phyloP scores from a whole-genome alignment of 1,140 invertebrate genomes.

The Drosophila guanche region DNA sequence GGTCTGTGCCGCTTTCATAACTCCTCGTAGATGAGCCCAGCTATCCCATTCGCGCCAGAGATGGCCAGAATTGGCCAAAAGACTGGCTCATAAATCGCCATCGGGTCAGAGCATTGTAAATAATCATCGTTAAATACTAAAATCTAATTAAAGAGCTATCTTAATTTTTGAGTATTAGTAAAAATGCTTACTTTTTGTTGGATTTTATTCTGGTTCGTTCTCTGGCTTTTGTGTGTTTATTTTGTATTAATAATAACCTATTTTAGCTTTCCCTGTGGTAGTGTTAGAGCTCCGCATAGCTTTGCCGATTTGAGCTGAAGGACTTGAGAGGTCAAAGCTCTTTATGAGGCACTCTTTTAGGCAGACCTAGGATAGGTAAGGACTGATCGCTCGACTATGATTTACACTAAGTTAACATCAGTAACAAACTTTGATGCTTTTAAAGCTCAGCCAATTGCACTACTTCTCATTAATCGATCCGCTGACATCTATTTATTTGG shows the following conservation, averaged over 20 bases:
- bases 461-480: constrained; percentile 26
- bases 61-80: constrained; percentile 50
- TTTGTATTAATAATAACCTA: constrained; percentile 4
- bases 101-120: constrained; percentile 6
- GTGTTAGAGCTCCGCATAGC: constrained; percentile 14
- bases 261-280: constrained; percentile 44
- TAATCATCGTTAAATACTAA: not conserved
- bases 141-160: constrained; percentile 1
- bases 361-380: constrained; percentile 40
- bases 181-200: constrained; percentile 62
- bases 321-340: constrained; percentile 43
- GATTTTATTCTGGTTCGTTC: not conserved
- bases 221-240: constrained; percentile 6
- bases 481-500: not conserved
- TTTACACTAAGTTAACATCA: constrained; percentile 26
- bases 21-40: constrained; percentile 15
- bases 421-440: constrained; percentile 24
- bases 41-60: constrained; percentile 4
- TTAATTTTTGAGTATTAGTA: not conserved
- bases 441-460: not conserved
- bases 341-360: constrained; percentile 30
- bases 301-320: constrained; percentile 19
- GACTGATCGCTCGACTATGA: not conserved
- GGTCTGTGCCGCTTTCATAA: constrained; percentile 55
- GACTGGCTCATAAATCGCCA: constrained; percentile 38